A percentile compares a stretch with the other conserved stretches of the same genome.
These are phyloP conservation scores for Lissocephala sabroskyi DNA, from an alignment of 2,888 invertebrate species.

Conservation along the genomic window DNA sequence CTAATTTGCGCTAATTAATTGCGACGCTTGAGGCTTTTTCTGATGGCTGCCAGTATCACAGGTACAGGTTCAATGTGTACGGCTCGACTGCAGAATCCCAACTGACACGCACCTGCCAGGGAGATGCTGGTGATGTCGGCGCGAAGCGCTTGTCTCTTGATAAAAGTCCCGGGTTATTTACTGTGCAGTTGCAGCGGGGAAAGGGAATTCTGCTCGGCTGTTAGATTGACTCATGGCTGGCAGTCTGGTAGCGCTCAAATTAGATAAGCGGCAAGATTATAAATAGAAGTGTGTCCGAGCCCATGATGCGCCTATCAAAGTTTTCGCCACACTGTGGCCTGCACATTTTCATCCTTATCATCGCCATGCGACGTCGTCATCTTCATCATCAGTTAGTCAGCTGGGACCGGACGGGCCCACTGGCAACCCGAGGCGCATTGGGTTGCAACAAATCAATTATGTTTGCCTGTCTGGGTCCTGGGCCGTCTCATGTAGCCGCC, in stretches of 20 bases:
- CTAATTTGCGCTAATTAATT: conserved; percentile 36
- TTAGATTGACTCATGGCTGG: not conserved
- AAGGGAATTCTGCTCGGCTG: conserved; percentile 8
- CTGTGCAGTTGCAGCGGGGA: not conserved
- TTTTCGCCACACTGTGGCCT: conserved; percentile 11
- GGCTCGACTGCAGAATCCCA: conserved; percentile 29
- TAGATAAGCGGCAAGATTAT: conserved; percentile 29
- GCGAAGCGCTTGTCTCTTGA: conserved; percentile 10
- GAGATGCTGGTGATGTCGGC: conserved; percentile 3
- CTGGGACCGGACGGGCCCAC: not conserved
- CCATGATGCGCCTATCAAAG: not conserved
- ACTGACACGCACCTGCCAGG: conserved; percentile 37
- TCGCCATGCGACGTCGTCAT: conserved; percentile 4
- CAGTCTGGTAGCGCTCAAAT: conserved; percentile 24
- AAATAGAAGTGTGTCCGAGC: conserved; percentile 13
- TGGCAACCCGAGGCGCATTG: conserved; percentile 17
- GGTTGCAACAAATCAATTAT: conserved; percentile 35
- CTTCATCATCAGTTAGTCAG: conserved; percentile 2
- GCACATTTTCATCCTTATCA: not conserved
- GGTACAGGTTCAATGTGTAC: conserved; percentile 7
- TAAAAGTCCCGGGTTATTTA: conserved; percentile 9
- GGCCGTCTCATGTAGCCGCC: not conserved
- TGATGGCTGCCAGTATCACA: too few species aligned
- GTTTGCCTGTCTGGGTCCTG: conserved; percentile 5
- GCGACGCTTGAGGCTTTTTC: not conserved